Conservation (phyloP, 2,113 vertebrate species). For the Hirundichthys speculiger region DNA sequence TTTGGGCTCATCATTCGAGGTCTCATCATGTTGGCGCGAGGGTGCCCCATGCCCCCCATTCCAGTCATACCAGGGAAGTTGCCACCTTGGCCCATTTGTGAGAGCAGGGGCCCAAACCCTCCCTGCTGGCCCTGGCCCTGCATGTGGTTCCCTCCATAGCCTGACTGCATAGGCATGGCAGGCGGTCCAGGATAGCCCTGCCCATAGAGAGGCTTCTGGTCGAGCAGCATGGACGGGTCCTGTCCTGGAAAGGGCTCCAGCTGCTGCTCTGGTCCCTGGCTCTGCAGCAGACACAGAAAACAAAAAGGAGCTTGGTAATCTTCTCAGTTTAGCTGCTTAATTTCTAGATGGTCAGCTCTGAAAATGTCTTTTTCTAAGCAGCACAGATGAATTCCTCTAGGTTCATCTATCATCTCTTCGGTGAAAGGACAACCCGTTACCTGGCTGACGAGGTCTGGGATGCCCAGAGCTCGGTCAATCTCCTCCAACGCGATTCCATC, state of each 20-base stretch:
- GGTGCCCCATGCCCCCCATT: conserved; percentile 86
- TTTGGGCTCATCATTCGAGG: conserved; percentile 89
- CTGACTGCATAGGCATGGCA: conserved; percentile 84
- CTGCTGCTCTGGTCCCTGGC: conserved; percentile 69
- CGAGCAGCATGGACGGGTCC: conserved; percentile 88
- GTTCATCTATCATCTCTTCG: too few relatives aligned
- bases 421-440: too few relatives aligned
- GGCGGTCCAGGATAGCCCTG: conserved; percentile 89
- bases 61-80: conserved; percentile 82
- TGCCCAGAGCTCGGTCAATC: conserved; percentile 96
- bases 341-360: conserved; percentile 44
- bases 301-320: conserved; percentile 39
- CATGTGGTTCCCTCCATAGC: conserved; percentile 82
- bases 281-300: conserved; percentile 52
- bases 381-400: conserved; percentile 37
- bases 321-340: conserved; percentile 45
- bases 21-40: conserved; percentile 86
- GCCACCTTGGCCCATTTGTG: conserved; percentile 79
- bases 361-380: conserved; percentile 57
- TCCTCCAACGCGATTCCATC: conserved; percentile 94
- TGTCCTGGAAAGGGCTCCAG: conserved; percentile 89
- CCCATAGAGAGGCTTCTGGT: conserved; percentile 91
- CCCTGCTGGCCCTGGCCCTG: conserved; percentile 72
- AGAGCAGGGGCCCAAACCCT: conserved; percentile 81
- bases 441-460: conserved; percentile 96